These are phyloP conservation scores for Falcaria lacertinaria DNA, from an alignment of 2,888 invertebrate species.

Conservation along the genomic window DNA sequence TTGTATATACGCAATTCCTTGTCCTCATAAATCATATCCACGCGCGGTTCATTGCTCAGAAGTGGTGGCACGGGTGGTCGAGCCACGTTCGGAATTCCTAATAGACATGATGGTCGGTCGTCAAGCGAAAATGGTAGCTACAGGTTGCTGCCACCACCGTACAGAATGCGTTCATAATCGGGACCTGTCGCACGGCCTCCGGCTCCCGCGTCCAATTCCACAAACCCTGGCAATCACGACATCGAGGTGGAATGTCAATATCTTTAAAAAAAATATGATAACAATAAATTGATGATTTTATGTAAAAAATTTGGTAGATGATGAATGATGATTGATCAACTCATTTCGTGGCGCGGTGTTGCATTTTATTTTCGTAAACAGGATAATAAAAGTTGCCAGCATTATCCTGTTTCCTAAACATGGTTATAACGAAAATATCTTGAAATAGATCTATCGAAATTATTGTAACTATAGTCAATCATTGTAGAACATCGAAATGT, in stretches of 20 bases:
- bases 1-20: neutral
- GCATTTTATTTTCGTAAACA: no score
- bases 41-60: conserved; percentile 24
- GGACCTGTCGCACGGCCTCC: conserved; percentile 74
- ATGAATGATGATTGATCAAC: no score
- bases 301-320: no score
- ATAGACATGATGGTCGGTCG: conserved; percentile 39
- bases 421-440: no score
- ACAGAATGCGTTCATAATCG: conserved; percentile 74
- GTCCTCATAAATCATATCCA: conserved; percentile 11
- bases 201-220: conserved; percentile 33
- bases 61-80: conserved; percentile 45
- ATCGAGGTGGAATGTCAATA: conserved; percentile 22
- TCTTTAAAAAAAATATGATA: conserved; percentile 1
- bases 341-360: no score
- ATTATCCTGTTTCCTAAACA: no score
- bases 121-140: conserved; percentile 30
- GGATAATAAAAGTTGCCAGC: no score
- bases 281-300: no score
- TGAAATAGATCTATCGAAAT: conserved; percentile 11
- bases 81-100: conserved; percentile 48
- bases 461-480: conserved; percentile 20
- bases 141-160: conserved; percentile 50
- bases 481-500: conserved; percentile 31
- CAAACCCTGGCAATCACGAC: conserved; percentile 43